Conservation (phyloP, 2,888 invertebrate species). For the Carpatolechia fugitivella region DNA sequence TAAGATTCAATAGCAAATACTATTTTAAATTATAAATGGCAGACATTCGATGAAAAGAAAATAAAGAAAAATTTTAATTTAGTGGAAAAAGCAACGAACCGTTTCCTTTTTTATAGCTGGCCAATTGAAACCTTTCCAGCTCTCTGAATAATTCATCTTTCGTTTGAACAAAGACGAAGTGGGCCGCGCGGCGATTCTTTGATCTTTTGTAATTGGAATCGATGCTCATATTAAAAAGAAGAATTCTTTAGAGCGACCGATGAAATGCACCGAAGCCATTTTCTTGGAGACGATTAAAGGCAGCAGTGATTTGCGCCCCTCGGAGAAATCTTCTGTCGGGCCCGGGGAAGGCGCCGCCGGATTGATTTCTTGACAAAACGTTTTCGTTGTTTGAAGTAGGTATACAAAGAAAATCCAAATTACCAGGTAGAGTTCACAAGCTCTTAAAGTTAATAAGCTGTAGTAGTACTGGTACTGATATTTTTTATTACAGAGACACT, state of each 20-base stretch:
- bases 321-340: constrained; percentile 16
- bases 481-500: too few relatives aligned
- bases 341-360: constrained; percentile 22
- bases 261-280: constrained; percentile 76
- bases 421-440: too few relatives aligned
- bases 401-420: too few relatives aligned
- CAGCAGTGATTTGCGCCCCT: constrained; percentile 50
- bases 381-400: neutral
- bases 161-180: constrained; percentile 80
- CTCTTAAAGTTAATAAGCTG: too few relatives aligned
- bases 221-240: constrained; percentile 80
- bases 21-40: constrained; percentile 42
- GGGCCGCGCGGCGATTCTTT: constrained; percentile 79
- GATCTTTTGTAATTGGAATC: constrained; percentile 80
- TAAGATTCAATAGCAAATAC: constrained; percentile 20
- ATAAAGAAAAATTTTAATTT: constrained; percentile 75
- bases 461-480: neutral
- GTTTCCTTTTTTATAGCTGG: constrained; percentile 77
- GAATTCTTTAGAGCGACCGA: constrained; percentile 68
- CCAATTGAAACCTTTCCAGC: constrained; percentile 80
- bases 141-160: constrained; percentile 80
- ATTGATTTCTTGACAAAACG: constrained; percentile 8
- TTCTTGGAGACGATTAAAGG: constrained; percentile 67
- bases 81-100: constrained; percentile 77
- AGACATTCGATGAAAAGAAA: constrained; percentile 59